Conservation (phyloP, 2,113 vertebrate genomes). For the Phylloscopus whistleri region DNA sequence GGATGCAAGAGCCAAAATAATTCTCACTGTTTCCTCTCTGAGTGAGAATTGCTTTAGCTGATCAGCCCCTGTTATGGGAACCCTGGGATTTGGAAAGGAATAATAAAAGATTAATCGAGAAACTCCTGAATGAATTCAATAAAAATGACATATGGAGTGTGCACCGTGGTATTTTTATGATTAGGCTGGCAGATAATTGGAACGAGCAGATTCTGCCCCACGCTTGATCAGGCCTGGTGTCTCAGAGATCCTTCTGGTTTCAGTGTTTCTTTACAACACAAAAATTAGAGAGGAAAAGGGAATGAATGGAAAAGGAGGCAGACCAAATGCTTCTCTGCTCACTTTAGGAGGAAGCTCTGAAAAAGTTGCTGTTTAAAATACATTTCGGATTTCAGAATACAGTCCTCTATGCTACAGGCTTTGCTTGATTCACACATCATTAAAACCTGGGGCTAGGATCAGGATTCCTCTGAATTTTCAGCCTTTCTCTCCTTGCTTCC, state of each 20-base stretch:
- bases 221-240: slow-evolving; percentile 68
- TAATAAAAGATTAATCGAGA: slow-evolving; percentile 82
- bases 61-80: slow-evolving; percentile 68
- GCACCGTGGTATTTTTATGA: slow-evolving; percentile 74
- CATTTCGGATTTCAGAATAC: background rate
- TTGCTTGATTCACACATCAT: background rate
- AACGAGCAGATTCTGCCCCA: slow-evolving; percentile 74
- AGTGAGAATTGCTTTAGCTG: slow-evolving; percentile 70
- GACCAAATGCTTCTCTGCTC: background rate
- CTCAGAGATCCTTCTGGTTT: slow-evolving; percentile 68
- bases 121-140: slow-evolving; percentile 78
- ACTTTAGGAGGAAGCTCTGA: background rate
- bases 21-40: slow-evolving; percentile 28
- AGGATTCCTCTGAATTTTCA: background rate
- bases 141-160: slow-evolving; percentile 78
- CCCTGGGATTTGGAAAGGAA: slow-evolving; percentile 75
- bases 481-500: background rate
- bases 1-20: slow-evolving; percentile 4
- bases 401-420: background rate
- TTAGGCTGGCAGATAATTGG: slow-evolving; percentile 81
- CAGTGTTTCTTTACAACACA: background rate
- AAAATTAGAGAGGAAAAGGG: background rate
- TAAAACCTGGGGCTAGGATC: background rate
- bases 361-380: background rate
- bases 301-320: background rate